Percentiles rank a stretch among this genome's conserved stretches.
phyloP scores from a whole-genome alignment of 2,888 invertebrate species.

The Himalopsyche tibetana region DNA sequence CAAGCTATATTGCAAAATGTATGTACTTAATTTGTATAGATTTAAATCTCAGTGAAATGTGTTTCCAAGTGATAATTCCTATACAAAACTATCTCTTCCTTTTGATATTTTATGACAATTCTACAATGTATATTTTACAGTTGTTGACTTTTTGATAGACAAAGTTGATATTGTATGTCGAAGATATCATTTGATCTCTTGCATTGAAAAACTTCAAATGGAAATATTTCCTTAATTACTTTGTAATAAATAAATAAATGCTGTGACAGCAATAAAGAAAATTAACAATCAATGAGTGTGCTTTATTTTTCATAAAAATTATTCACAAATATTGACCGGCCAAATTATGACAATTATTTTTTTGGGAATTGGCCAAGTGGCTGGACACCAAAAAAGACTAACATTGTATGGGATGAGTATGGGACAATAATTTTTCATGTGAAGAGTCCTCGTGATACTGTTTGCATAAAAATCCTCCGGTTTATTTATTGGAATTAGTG shows the following conservation, averaged over 20 bases:
- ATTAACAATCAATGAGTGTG: slow-evolving; percentile 24
- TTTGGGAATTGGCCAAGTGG: too few relatives aligned
- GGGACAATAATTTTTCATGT: too few relatives aligned
- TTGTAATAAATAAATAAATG: slow-evolving; percentile 74
- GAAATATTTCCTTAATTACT: slow-evolving; percentile 70
- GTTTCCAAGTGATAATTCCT: slow-evolving; percentile 17
- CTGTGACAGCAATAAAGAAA: slow-evolving; percentile 77
- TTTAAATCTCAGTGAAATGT: not conserved
- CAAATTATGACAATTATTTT: too few relatives aligned
- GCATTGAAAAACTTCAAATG: slow-evolving; percentile 51
- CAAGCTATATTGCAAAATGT: not conserved
- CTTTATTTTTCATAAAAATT: not conserved
- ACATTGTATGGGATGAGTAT: too few relatives aligned
- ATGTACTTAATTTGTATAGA: slow-evolving; percentile 39
- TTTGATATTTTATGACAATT: slow-evolving; percentile 22
- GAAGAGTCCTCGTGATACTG: too few relatives aligned
- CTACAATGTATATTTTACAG: slow-evolving; percentile 21
- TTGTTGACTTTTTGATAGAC: slow-evolving; percentile 21
- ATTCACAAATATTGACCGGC: too few relatives aligned
- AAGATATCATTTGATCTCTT: slow-evolving; percentile 15
- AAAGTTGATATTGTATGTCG: slow-evolving; percentile 28
- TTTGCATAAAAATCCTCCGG: too few relatives aligned
- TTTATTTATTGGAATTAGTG: too few relatives aligned
- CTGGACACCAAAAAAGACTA: too few relatives aligned
- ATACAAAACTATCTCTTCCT: slow-evolving; percentile 11